A percentile compares a stretch with the other conserved stretches of the same genome.
phyloP scores from a whole-genome alignment of 2,113 vertebrate genomes.

The Hystrix cristata region DNA sequence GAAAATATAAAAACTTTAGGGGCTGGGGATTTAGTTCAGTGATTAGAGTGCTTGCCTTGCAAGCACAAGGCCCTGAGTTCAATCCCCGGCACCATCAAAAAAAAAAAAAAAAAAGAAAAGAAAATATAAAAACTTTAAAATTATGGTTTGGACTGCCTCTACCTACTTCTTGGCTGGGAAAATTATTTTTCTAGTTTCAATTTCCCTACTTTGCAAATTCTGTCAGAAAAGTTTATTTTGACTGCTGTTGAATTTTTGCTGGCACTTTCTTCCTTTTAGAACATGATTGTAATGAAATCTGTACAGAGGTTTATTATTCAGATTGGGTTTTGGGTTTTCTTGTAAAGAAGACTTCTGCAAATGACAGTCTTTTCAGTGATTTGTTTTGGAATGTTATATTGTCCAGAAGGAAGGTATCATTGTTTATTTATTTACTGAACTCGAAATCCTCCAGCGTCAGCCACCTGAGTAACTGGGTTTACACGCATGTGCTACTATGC shows the following conservation, averaged over 20 bases:
- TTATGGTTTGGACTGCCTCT: not conserved
- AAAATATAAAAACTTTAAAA: not conserved
- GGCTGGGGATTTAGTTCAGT: too few relatives aligned
- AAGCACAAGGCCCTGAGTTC: too few relatives aligned
- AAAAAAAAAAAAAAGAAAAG: too few relatives aligned
- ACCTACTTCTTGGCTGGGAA: not conserved
- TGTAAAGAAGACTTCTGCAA: conserved; percentile 26
- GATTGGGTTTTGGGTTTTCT: conserved; percentile 53
- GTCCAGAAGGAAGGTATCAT: not conserved
- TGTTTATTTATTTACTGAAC: not conserved
- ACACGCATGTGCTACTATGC: not conserved
- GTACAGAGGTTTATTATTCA: not conserved
- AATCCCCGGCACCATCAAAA: too few relatives aligned
- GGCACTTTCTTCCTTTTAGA: conserved; percentile 30
- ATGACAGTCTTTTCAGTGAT: not conserved
- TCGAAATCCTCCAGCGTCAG: not conserved
- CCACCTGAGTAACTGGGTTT: not conserved
- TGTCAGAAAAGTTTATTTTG: conserved; percentile 62
- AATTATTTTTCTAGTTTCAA: conserved; percentile 33
- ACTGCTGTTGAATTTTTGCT: conserved; percentile 40
- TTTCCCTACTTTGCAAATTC: conserved; percentile 58
- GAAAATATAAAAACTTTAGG: not conserved
- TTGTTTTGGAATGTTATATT: conserved; percentile 10
- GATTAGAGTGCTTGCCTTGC: too few relatives aligned
- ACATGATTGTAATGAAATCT: conserved; percentile 4